Conservation (phyloP, 2,113 vertebrate genomes). For the Alethe castanea region DNA sequence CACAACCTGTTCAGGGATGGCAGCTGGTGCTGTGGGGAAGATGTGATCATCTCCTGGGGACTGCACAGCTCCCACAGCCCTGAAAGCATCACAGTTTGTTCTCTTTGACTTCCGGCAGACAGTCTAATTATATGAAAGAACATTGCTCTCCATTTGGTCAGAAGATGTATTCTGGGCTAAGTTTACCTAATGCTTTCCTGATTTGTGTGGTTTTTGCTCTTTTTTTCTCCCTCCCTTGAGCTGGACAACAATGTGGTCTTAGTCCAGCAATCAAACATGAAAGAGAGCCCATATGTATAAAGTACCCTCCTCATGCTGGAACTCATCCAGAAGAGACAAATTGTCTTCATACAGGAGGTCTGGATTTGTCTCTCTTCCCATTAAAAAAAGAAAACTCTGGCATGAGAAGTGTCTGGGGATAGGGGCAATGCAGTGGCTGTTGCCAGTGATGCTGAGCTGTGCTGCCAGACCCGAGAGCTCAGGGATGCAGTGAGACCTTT, state of each 20-base stretch:
- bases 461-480: not conserved
- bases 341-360: not conserved
- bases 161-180: constrained; percentile 77
- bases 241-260: constrained; percentile 34
- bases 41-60: constrained; percentile 36
- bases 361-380: not conserved
- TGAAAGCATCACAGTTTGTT: constrained; percentile 75
- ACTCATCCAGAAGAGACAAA: not conserved
- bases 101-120: constrained; percentile 73
- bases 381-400: not conserved
- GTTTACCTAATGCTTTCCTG: constrained; percentile 51
- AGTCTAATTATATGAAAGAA: constrained; percentile 76
- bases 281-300: constrained; percentile 5
- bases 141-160: constrained; percentile 52
- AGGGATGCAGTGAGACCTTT: not conserved
- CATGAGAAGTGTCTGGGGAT: not conserved
- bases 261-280: constrained; percentile 52
- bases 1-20: not conserved
- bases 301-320: constrained; percentile 5
- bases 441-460: not conserved
- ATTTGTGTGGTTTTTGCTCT: constrained; percentile 7
- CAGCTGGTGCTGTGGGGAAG: not conserved
- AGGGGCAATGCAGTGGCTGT: not conserved
- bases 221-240: not conserved
- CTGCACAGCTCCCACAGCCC: constrained; percentile 67